Percentiles rank a stretch among this genome's conserved stretches.
phyloP scores from a whole-genome alignment of 2,797 vertebrate genomes.

The Microctenopoma lineatum region DNA sequence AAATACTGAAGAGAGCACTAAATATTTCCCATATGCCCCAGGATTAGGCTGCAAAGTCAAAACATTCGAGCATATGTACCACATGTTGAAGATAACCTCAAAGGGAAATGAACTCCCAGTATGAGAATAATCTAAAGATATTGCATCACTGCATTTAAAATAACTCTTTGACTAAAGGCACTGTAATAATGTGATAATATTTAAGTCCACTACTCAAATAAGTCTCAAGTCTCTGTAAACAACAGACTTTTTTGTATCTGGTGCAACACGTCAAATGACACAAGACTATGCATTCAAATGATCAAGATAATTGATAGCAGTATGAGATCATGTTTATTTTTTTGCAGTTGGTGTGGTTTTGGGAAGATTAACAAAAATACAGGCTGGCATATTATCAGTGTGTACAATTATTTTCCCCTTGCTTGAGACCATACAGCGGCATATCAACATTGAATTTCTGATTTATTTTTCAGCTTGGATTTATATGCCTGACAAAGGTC shows the following conservation, averaged over 20 bases:
- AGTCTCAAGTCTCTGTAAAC: conserved; percentile 47
- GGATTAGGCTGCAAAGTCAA: conserved; percentile 40
- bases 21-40: conserved; percentile 65
- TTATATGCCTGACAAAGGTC: conserved; percentile 46
- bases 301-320: conserved; percentile 55
- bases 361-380: conserved; percentile 70
- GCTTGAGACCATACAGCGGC: conserved; percentile 53
- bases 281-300: conserved; percentile 51
- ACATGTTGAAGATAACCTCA: conserved; percentile 59
- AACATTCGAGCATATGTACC: conserved; percentile 37
- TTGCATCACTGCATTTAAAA: conserved; percentile 21
- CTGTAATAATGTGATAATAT: conserved; percentile 13
- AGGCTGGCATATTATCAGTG: conserved; percentile 67
- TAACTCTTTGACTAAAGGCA: conserved; percentile 31
- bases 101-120: conserved; percentile 27
- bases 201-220: conserved; percentile 25
- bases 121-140: conserved; percentile 23
- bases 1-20: conserved; percentile 40
- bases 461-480: conserved; percentile 40
- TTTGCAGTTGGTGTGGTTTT: conserved; percentile 65
- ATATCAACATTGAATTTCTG: conserved; percentile 38
- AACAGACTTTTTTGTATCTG: conserved; percentile 49
- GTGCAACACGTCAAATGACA: conserved; percentile 52
- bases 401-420: conserved; percentile 42
- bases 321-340: conserved; percentile 64